Percentiles rank a stretch among this genome's conserved stretches.
These are phyloP conservation scores for Aphelenchoides avenae DNA, from an alignment of 1,140 invertebrate species.

Conservation along the genomic window DNA sequence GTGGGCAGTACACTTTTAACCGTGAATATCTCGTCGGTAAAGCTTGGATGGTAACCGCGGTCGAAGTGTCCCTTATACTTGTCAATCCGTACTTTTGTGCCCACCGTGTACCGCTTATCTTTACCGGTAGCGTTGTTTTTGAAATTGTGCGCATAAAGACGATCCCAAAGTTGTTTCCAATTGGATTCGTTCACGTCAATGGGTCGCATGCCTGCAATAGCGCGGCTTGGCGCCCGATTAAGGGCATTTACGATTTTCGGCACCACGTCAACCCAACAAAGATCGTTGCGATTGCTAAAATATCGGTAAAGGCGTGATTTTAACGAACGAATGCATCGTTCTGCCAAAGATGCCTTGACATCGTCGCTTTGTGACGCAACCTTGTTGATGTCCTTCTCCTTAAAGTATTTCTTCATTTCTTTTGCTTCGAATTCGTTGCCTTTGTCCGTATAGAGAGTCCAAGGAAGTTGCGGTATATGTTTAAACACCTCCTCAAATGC, in stretches of 20 bases:
- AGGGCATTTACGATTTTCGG: slow-evolving; percentile 32
- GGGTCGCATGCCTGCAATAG: slow-evolving; percentile 26
- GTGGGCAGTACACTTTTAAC: background rate
- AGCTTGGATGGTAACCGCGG: slow-evolving; percentile 12
- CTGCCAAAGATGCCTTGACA: slow-evolving; percentile 28
- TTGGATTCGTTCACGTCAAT: slow-evolving; percentile 11
- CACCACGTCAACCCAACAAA: slow-evolving; percentile 21
- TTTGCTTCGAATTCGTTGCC: slow-evolving; percentile 24
- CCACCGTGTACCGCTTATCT: background rate
- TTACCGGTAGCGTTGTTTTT: too few relatives aligned
- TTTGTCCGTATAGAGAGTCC: slow-evolving; percentile 15
- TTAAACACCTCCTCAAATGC: slow-evolving; percentile 18
- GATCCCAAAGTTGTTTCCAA: slow-evolving; percentile 11
- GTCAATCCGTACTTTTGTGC: slow-evolving; percentile 7
- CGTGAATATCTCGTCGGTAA: slow-evolving; percentile 18
- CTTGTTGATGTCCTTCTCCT: slow-evolving; percentile 9
- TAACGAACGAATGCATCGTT: slow-evolving; percentile 34
- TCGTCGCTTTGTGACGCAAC: background rate
- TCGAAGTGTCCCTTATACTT: slow-evolving; percentile 9
- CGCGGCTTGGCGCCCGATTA: slow-evolving; percentile 13
- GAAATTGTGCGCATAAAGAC: slow-evolving; percentile 15
- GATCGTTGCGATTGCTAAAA: slow-evolving; percentile 21
- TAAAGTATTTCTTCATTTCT: slow-evolving; percentile 16
- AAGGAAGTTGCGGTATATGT: slow-evolving; percentile 14
- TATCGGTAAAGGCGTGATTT: slow-evolving; percentile 29